Evolutionary conservation across 2,113 vertebrate species (phyloP).

Genomic region (Varanus salvator): DNA sequence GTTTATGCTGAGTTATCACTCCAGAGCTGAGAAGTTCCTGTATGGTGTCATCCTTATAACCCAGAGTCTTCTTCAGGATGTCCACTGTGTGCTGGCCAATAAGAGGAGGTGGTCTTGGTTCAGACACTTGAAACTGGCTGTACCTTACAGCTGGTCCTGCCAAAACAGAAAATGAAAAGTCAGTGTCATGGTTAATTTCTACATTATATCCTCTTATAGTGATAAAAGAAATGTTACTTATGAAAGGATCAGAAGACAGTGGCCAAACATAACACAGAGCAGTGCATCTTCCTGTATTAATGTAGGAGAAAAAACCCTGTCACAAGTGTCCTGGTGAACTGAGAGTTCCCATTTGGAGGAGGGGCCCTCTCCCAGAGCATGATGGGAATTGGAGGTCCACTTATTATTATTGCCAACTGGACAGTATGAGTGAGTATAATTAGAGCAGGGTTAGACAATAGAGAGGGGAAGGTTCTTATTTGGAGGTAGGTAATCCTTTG

Average conservation of each 20-base stretch:
- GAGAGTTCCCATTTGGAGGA: not conserved
- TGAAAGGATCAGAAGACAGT: not conserved
- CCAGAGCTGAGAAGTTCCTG: constrained; percentile 76
- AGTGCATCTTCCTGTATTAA: not conserved
- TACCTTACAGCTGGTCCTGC: constrained; percentile 92
- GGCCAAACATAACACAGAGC: not conserved
- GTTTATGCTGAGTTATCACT: constrained; percentile 82
- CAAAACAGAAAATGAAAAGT: constrained; percentile 35
- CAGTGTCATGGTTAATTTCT: constrained; percentile 51
- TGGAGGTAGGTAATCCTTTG: no score
- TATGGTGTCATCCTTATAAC: constrained; percentile 82
- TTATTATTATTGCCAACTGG: no score
- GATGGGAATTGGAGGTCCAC: no score
- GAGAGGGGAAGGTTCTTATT: no score
- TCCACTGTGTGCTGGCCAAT: constrained; percentile 90
- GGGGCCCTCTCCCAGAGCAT: no score
- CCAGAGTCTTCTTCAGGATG: constrained; percentile 83
- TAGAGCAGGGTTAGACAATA: no score
- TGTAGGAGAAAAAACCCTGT: not conserved
- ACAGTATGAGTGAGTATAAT: no score
- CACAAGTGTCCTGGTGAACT: not conserved
- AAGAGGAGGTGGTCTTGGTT: constrained; percentile 85
- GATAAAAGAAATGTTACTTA: not conserved
- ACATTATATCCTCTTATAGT: not conserved
- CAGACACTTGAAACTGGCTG: constrained; percentile 82